Percentiles rank a stretch among this genome's conserved stretches.
Evolutionary conservation across 2,113 vertebrate genomes (phyloP).

Genomic region (Tragelaphus buxtoni): DNA sequence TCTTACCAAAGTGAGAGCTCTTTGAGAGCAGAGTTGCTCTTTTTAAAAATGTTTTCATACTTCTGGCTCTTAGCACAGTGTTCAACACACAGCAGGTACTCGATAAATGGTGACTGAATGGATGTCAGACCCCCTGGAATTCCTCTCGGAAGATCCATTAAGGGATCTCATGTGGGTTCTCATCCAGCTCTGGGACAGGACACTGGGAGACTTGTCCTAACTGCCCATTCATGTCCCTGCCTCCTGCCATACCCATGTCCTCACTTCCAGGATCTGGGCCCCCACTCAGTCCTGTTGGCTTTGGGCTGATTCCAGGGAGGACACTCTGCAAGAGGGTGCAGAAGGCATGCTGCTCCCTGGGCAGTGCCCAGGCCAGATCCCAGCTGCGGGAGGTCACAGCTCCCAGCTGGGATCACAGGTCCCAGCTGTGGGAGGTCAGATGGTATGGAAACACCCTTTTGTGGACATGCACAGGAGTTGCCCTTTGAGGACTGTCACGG

Average conservation of each 20-base stretch:
- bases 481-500: background rate
- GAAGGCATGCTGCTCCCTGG: background rate
- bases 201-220: background rate
- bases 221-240: background rate
- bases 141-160: background rate
- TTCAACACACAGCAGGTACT: background rate
- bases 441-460: background rate
- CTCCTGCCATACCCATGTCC: background rate
- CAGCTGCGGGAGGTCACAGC: background rate
- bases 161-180: background rate
- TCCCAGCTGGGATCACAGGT: no score
- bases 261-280: background rate
- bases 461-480: background rate
- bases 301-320: background rate
- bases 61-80: background rate
- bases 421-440: background rate
- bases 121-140: background rate
- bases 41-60: background rate
- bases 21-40: background rate
- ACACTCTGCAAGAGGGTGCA: background rate
- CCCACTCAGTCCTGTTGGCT: background rate
- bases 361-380: background rate
- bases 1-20: background rate
- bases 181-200: background rate
- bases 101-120: background rate